These are phyloP conservation scores for Coptodon rendalli DNA, from an alignment of 2,113 vertebrate genomes.

Conservation along the genomic window DNA sequence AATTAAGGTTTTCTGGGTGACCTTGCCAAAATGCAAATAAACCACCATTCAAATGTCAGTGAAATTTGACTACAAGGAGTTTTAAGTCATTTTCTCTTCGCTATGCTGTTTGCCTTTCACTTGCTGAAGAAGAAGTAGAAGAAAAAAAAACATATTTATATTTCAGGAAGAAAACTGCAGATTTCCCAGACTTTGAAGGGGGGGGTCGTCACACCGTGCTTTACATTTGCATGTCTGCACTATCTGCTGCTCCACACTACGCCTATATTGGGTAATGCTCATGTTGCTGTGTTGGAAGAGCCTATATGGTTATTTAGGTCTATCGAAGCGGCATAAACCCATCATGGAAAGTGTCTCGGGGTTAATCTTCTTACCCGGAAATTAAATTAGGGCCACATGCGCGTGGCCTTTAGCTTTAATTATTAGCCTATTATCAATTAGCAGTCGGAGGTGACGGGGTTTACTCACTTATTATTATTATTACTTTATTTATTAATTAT, in stretches of 20 bases:
- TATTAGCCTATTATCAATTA: slow-evolving; percentile 4
- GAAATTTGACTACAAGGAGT: slow-evolving; percentile 24
- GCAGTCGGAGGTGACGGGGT: not conserved
- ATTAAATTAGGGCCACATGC: not conserved
- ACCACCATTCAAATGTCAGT: slow-evolving; percentile 49
- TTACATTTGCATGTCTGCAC: not conserved
- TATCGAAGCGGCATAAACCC: not conserved
- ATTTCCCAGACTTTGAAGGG: not conserved
- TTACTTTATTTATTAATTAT: not conserved
- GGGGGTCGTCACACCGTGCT: not conserved
- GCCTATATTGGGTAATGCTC: not conserved
- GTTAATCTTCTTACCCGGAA: slow-evolving; percentile 24
- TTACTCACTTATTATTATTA: not conserved
- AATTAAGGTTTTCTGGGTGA: slow-evolving; percentile 8
- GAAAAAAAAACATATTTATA: not conserved
- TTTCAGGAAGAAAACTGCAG: slow-evolving; percentile 5
- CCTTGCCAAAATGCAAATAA: slow-evolving; percentile 56
- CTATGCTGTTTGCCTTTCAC: not conserved
- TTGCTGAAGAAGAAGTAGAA: not conserved
- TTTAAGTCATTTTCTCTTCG: slow-evolving; percentile 34
- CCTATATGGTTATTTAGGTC: not conserved
- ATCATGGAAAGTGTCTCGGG: not conserved
- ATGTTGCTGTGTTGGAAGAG: not conserved
- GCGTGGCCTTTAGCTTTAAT: not conserved
- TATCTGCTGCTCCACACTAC: not conserved